phyloP scores from a whole-genome alignment of 2,888 invertebrate species.

The Heliconius sara region DNA sequence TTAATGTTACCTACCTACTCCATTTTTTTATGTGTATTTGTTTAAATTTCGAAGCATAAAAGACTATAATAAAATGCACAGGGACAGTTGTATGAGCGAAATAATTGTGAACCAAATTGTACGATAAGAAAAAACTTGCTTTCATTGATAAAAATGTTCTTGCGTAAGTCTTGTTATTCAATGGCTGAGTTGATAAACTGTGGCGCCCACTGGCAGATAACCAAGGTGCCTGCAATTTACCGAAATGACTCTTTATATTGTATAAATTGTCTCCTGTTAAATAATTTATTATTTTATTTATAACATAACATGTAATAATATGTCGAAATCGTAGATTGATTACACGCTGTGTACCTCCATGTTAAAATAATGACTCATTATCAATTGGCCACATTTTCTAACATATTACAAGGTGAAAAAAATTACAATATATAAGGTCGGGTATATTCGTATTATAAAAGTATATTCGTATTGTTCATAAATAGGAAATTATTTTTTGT shows the following conservation, averaged over 20 bases:
- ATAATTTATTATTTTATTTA: not conserved
- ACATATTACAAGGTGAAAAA: not conserved
- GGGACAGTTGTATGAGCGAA: too few relatives aligned
- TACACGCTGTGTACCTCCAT: not conserved
- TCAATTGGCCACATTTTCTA: not conserved
- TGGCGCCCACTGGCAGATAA: constrained; percentile 58
- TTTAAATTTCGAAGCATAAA: too few relatives aligned
- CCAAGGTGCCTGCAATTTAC: constrained; percentile 28
- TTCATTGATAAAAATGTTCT: constrained; percentile 71
- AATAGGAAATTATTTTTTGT: too few relatives aligned
- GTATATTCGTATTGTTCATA: too few relatives aligned
- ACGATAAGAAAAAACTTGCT: constrained; percentile 65
- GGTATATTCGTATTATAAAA: too few relatives aligned
- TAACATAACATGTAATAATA: too few relatives aligned
- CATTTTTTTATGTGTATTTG: too few relatives aligned
- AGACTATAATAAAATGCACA: too few relatives aligned
- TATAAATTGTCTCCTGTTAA: not conserved
- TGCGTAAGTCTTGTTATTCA: constrained; percentile 74
- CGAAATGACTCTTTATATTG: not conserved
- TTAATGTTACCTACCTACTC: too few relatives aligned
- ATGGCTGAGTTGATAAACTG: constrained; percentile 64
- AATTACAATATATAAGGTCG: too few relatives aligned
- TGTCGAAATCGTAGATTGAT: too few relatives aligned
- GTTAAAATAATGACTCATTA: not conserved
- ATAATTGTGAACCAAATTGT: constrained; percentile 12